Conservation (phyloP, 2,113 vertebrate genomes). For the Patagioenas fasciata region DNA sequence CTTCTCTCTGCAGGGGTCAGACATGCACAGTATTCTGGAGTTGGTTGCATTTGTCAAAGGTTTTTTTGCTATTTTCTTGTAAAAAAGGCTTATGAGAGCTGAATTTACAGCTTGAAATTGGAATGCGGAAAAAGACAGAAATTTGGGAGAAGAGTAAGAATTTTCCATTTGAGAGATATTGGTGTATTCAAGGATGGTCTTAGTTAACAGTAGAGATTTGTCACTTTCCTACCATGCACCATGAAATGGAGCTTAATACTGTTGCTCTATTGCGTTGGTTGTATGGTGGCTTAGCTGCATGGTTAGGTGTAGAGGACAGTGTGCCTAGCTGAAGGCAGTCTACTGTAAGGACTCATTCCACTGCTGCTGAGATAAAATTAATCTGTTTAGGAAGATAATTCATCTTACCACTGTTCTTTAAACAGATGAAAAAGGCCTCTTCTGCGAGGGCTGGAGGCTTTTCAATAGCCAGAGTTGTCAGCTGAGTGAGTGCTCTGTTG, state of each 20-base stretch:
- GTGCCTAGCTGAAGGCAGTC: background rate
- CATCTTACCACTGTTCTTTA: constrained; percentile 1
- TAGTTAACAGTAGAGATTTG: background rate
- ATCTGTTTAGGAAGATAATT: constrained; percentile 35
- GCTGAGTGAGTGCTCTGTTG: constrained; percentile 8
- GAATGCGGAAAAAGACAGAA: background rate
- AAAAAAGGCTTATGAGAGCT: background rate
- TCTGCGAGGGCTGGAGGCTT: background rate
- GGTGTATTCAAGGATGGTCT: background rate
- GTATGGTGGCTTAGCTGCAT: background rate
- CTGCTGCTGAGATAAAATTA: constrained; percentile 8
- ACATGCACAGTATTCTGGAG: background rate
- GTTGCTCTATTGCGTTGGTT: background rate
- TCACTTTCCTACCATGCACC: background rate
- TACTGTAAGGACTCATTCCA: background rate
- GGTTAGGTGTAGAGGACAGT: background rate
- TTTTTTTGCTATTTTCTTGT: background rate
- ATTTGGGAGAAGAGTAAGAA: background rate
- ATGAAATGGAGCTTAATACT: background rate
- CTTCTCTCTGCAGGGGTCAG: background rate
- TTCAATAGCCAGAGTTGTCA: constrained; percentile 1
- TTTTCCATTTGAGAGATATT: background rate
- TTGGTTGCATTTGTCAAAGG: background rate
- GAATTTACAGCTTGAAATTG: background rate
- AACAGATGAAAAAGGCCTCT: background rate